Evolutionary conservation across 1,140 invertebrate genomes (phyloP).

Genomic region (Lethrus apterus): DNA sequence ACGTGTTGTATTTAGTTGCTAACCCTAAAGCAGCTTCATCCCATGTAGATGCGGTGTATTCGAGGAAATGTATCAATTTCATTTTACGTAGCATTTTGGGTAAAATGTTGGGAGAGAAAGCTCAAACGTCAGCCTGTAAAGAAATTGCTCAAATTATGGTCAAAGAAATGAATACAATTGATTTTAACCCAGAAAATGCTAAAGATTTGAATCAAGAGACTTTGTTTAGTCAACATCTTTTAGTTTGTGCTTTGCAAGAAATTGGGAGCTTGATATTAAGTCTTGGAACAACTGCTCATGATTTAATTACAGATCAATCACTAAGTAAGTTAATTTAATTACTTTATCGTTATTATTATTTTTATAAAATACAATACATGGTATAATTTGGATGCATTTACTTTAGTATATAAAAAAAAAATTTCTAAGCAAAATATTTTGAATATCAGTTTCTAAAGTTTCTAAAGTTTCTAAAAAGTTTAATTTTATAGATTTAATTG

Average conservation of each 20-base stretch:
- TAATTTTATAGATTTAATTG: constrained; percentile 49
- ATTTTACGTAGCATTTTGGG: constrained; percentile 88
- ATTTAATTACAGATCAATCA: constrained; percentile 79
- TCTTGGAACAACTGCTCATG: constrained; percentile 85
- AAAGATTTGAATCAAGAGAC: constrained; percentile 86
- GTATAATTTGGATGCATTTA: too few species aligned
- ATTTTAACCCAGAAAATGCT: constrained; percentile 83
- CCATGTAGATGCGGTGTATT: constrained; percentile 96
- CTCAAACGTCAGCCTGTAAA: constrained; percentile 90
- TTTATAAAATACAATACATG: constrained; percentile 10
- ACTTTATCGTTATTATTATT: constrained; percentile 11
- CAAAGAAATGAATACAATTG: constrained; percentile 92
- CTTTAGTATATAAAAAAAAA: too few species aligned
- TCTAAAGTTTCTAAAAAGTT: too few species aligned
- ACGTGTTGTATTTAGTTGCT: constrained; percentile 86
- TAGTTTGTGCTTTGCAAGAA: constrained; percentile 92
- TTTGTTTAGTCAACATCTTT: constrained; percentile 86
- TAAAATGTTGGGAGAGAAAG: constrained; percentile 91
- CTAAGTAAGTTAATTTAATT: constrained; percentile 52
- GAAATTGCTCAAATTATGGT: constrained; percentile 88
- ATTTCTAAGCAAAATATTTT: too few species aligned
- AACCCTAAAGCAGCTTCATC: constrained; percentile 90
- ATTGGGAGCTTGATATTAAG: constrained; percentile 77
- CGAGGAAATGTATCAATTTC: constrained; percentile 94
- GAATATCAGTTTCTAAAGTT: too few species aligned